Evolutionary conservation across 2,888 invertebrate species (phyloP), one percentile per base, ranked within the genome.

Genomic region (Eupelmus urozonus): DNA sequence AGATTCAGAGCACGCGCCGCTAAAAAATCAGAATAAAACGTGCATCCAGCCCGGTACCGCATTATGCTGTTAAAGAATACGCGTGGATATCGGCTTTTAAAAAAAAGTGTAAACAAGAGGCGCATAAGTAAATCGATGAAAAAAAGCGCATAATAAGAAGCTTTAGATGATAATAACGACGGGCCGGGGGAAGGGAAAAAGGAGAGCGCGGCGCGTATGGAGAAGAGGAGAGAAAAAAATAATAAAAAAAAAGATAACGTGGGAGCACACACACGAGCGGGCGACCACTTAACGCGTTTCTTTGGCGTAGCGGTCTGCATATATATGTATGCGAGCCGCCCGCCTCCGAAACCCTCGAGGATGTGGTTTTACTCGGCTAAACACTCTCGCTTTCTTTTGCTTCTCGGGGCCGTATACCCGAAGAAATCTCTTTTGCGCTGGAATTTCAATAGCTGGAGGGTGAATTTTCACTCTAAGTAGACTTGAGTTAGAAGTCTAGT

Each of bases 81-180:
- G 55, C 69, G 62, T 63, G 40, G 76, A 20, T n/a, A 42, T 29
- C n/a, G 42, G 34, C 34, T 34, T n/a, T n/a, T 34, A 66, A 65
- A 69, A 67, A 76, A 51, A 65, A 76, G 76, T 76, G 71, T 51
- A 76, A 76, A 76, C 71, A 55, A 71, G 76, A 66, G 53, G 57
- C 34, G 59, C 76, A 55, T 76, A 65, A 71, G 62, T 71, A 55
- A 71, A 59, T 71, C 71, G 76, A 70, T 71, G 11, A 69, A n/a
- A n/a, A 53, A 76, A 70, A 66, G 57, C 11, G 69, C 45, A 63
- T 55, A 70, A 55, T 49, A 55, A 76, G 70, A 63, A 70, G 70
- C 55, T 62, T 20, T 13, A 25, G 76, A 34, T 60, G 77, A 77
- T 72, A 77, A 77, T 72, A 66, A 69, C 66, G 70, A 23, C 40